Base-by-base conservation (phyloP, 2,797 vertebrate species). In the Aulostomus chinensis region DNA sequence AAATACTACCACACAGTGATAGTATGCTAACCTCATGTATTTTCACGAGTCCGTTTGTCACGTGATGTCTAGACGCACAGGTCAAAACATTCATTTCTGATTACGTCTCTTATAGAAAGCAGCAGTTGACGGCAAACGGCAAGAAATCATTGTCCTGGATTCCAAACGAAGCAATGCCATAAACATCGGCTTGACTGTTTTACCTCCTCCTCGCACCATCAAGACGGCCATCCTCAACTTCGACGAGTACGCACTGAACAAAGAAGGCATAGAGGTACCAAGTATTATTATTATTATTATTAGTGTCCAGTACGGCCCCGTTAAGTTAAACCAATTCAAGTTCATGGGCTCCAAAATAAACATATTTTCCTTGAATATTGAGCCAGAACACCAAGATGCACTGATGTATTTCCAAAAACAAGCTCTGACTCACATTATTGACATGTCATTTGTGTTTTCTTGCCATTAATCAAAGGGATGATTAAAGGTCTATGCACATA, bases 141-240 rank as follows among this genome's bases (percentile, higher is more conserved):
- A 98, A 73, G 97, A 98, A 86, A 93, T 98, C 84, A 96, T 96
- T 13, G 95, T 99, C 34, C 78, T 99, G 75, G 97, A 98, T 75
- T 98, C 97, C 10, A 99, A 98, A 81, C 89, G 97, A 68, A 99
- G 97, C 81, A 99, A 99, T 0, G 92, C 97, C 28, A 99, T 99
- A 73, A 99, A 99, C 87, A 99, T 99, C 7, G 97, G 97, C 25
- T 83, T 99, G 84, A 99, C 97, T 0, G 96, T 99, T 17, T 84
- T 99, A 56, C 97, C 97, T 24, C 97, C 95, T 31, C 96, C 97
- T 0, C 94, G 96, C 51, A 99, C 97, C 9, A 99, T 99, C 84
- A 99, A 99, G 90, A 96, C 94, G 9, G 97, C 97, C 54, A 98
- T 99, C 83, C 91, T 99, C 84, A 99, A 98, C 89, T 99, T 99